A percentile compares a stretch with the other conserved stretches of the same genome.
Conservation (phyloP, 2,888 invertebrate species). For the Hirtodrosophila alboralis region DNA sequence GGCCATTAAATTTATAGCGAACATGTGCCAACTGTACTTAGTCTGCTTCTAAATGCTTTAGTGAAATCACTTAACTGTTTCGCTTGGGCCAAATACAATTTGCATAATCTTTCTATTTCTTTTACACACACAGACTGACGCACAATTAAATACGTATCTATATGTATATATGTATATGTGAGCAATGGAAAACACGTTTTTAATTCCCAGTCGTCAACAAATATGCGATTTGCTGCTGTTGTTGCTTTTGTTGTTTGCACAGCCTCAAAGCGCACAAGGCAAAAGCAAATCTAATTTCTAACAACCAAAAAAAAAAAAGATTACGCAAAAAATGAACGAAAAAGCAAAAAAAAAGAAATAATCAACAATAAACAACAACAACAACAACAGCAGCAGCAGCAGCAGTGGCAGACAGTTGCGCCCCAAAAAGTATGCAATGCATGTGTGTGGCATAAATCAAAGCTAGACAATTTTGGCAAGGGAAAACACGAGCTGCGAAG, state of each 20-base stretch:
- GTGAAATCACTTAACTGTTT: slow-evolving; percentile 51
- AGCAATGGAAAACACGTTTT: slow-evolving; percentile 52
- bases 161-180: slow-evolving; percentile 6
- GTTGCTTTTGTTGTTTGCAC: slow-evolving; percentile 43
- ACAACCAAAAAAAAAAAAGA: slow-evolving; percentile 51
- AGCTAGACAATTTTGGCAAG: slow-evolving; percentile 78
- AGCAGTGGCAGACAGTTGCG: slow-evolving; percentile 54
- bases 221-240: slow-evolving; percentile 43
- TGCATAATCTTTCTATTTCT: slow-evolving; percentile 30
- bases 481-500: slow-evolving; percentile 62
- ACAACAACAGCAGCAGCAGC: slow-evolving; percentile 2
- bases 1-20: slow-evolving; percentile 38
- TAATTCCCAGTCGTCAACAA: slow-evolving; percentile 70
- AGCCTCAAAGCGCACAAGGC: slow-evolving; percentile 48
- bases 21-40: slow-evolving; percentile 26
- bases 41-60: slow-evolving; percentile 16
- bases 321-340: slow-evolving; percentile 55
- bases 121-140: slow-evolving; percentile 1
- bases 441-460: slow-evolving; percentile 78
- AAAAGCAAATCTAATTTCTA: slow-evolving; percentile 71
- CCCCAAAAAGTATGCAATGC: slow-evolving; percentile 74
- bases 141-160: slow-evolving; percentile 1
- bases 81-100: slow-evolving; percentile 46
- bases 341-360: slow-evolving; percentile 49
- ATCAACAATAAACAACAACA: slow-evolving; percentile 45